A percentile compares a stretch with the other conserved stretches of the same genome.
These are phyloP conservation scores for Drosophila takahashii DNA, from an alignment of 1,140 invertebrate genomes.

Conservation along the genomic window DNA sequence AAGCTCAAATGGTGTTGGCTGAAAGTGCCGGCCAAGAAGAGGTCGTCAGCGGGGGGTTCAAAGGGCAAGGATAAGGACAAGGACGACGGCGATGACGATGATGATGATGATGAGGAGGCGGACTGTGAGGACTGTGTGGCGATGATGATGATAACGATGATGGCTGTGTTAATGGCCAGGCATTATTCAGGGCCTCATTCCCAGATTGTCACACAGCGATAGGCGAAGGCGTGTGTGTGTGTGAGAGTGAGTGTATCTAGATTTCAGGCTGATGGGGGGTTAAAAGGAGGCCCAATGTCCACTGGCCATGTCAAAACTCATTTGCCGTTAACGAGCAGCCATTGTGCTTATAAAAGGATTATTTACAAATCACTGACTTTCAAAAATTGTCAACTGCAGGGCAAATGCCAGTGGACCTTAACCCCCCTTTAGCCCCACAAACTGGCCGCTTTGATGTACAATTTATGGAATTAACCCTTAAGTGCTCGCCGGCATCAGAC, in stretches of 20 bases:
- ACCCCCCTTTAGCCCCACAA: constrained; percentile 1
- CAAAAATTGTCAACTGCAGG: constrained; percentile 83
- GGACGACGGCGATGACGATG: constrained; percentile 17
- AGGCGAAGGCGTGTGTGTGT: constrained; percentile 36
- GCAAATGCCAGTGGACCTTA: constrained; percentile 57
- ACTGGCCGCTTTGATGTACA: constrained; percentile 74
- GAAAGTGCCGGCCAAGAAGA: constrained; percentile 56
- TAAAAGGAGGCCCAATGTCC: constrained; percentile 30
- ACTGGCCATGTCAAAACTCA: constrained; percentile 80
- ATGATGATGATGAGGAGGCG: constrained; percentile 4
- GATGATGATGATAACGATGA: constrained; percentile 42
- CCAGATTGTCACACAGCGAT: constrained; percentile 71
- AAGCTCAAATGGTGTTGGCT: constrained; percentile 66
- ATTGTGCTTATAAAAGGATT: constrained; percentile 83
- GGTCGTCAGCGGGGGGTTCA: constrained; percentile 8
- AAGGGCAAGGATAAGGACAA: constrained; percentile 47
- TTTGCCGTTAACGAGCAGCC: constrained; percentile 79
- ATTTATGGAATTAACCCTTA: constrained; percentile 83
- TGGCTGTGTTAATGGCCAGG: constrained; percentile 77
- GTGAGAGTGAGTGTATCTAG: constrained; percentile 27
- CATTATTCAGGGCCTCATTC: constrained; percentile 79
- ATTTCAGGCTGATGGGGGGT: background rate
- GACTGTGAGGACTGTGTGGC: background rate
- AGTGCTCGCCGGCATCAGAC: constrained; percentile 66
- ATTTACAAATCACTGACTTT: constrained; percentile 84